Percentiles rank a stretch among this genome's conserved stretches.
Evolutionary conservation across 2,888 invertebrate species (phyloP).

Genomic region (Neoscelio sp.): DNA sequence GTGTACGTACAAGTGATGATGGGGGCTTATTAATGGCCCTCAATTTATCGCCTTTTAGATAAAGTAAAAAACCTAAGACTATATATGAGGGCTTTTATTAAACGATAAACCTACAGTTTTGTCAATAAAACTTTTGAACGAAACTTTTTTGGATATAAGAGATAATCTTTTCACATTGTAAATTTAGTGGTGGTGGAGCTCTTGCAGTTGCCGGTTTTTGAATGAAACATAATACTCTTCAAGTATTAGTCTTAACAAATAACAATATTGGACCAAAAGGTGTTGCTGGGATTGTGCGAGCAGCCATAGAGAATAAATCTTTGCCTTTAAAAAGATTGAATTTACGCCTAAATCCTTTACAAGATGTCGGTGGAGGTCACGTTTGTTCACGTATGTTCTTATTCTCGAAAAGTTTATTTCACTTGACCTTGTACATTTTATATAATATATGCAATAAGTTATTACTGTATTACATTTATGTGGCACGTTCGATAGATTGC

Average conservation of each 20-base stretch:
- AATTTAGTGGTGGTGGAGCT: slow-evolving; percentile 86
- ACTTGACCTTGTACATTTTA: neutral
- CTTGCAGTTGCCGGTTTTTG: slow-evolving; percentile 85
- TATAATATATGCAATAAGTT: too few species aligned
- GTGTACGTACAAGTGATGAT: too few species aligned
- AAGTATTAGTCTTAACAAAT: slow-evolving; percentile 84
- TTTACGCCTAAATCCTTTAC: slow-evolving; percentile 87
- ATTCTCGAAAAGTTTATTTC: neutral
- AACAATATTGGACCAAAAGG: slow-evolving; percentile 85
- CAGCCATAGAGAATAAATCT: slow-evolving; percentile 83
- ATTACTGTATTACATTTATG: too few species aligned
- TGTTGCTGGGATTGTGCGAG: slow-evolving; percentile 85
- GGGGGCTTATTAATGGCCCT: too few species aligned
- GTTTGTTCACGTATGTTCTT: slow-evolving; percentile 75
- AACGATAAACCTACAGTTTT: too few species aligned
- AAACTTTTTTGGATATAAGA: slow-evolving; percentile 83
- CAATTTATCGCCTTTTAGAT: too few species aligned
- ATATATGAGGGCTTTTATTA: too few species aligned
- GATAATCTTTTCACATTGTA: slow-evolving; percentile 87
- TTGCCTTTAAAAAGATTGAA: slow-evolving; percentile 83
- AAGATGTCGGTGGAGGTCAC: slow-evolving; percentile 84
- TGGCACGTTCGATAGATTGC: too few species aligned
- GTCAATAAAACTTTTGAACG: neutral
- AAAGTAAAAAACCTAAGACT: too few species aligned
- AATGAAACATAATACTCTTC: slow-evolving; percentile 79